Evolutionary conservation across 2,797 vertebrate species (phyloP).

Genomic region (Chelonia mydas): DNA sequence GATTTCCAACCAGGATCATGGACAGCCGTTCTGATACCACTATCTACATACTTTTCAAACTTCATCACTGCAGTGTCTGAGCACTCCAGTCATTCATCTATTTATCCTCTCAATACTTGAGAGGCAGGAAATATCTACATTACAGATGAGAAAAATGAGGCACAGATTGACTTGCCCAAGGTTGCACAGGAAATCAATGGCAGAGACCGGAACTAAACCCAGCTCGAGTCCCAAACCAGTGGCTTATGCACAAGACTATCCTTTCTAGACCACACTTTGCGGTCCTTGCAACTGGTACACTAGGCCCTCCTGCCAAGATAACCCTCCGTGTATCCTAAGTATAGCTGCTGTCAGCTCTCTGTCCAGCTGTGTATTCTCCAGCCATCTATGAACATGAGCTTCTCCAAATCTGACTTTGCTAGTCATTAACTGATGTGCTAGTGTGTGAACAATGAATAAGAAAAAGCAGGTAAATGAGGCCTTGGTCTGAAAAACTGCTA

Average conservation of each 20-base stretch:
- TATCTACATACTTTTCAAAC: neutral
- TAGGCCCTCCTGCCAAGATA: neutral
- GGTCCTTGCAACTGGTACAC: neutral
- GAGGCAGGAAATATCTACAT: rapidly evolving
- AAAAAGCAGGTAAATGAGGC: neutral
- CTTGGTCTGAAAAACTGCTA: neutral
- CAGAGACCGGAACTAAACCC: neutral
- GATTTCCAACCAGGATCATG: neutral
- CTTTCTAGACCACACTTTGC: neutral
- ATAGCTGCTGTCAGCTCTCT: neutral
- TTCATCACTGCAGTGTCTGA: neutral
- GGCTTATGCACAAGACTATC: neutral
- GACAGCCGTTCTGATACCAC: neutral
- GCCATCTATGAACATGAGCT: neutral
- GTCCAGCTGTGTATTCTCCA: neutral
- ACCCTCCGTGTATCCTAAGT: neutral
- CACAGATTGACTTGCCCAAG: neutral
- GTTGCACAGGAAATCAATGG: neutral
- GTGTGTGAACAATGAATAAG: neutral
- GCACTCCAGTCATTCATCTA: neutral
- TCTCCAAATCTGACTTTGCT: neutral
- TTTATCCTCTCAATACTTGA: neutral
- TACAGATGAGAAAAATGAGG: neutral
- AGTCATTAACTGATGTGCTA: neutral
- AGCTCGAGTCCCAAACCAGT: neutral